Base-by-base conservation (phyloP, 2,888 invertebrate genomes). In the Leptothorax acervorum region DNA sequence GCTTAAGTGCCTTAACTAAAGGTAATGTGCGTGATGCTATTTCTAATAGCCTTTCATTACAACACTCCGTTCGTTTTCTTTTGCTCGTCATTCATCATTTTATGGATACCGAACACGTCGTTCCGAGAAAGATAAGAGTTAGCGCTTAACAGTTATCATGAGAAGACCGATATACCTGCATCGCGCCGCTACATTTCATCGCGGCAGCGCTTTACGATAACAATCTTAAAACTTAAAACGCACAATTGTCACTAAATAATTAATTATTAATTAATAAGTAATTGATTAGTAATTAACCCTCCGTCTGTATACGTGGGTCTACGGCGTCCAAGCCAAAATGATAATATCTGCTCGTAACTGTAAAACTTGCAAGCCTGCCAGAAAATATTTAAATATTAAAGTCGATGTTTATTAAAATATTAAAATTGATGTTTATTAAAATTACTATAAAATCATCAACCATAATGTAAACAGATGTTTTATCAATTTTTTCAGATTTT, bases 1-100 rank as follows among this genome's bases (percentile, higher is more conserved):
- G 23, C 48, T 51, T 51, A 81, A 81, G 79, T 81, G 35, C 6
- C 28, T 81, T 48, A 79, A 79, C 5, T 71, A 9, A 81, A 81
- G 60, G 48, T 60, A 81, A 81, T 71, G 28, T 28, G 48, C 71
- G 60, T 57, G 45, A n/a, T 35, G 23, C 39, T 48, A 48, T 48
- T 71, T 11, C 28, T 71, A 62, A 62, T 28, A 51, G 71, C 5
- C 5, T 48, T 12, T 51, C 35, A 48, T 71, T 71, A 71, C 39
- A 62, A 1, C 28, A 28, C 18, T 12, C 57, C 42, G 23, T 62
- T 2, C 23, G 9, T 23, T 68, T 71, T 48, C 60, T 35, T 71
- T 55, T 12, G 45, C 42, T 28, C 5, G 3, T 8, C 28, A 39
- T 23, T 31, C 5, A 45, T 11, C 57, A 3, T 68, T 39, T 57